Conservation (phyloP, 2,113 vertebrate species). For the cat (Felis catus) region F.catus_Fca126_mat1.0 CM031425.1:5049001-5049500, state of each 20-base stretch:
- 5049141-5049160: background rate
- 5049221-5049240: background rate
- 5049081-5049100: background rate
- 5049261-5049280: background rate
- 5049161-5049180: background rate
- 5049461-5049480: background rate
- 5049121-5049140: background rate
- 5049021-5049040: background rate
- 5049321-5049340: background rate
- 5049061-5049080: background rate
- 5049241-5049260: background rate
- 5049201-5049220: background rate
- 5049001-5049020: background rate
- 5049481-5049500: fast-evolving
- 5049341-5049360: fast-evolving
- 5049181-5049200: background rate
- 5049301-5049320: background rate
- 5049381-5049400: fast-evolving
- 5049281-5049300: background rate
- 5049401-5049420: fast-evolving
- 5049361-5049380: background rate
- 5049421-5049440: background rate
- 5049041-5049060: background rate
- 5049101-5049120: fast-evolving
- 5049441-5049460: background rate